Conservation (phyloP, 2,113 vertebrate species). For the Craseonycteris thonglongyai region DNA sequence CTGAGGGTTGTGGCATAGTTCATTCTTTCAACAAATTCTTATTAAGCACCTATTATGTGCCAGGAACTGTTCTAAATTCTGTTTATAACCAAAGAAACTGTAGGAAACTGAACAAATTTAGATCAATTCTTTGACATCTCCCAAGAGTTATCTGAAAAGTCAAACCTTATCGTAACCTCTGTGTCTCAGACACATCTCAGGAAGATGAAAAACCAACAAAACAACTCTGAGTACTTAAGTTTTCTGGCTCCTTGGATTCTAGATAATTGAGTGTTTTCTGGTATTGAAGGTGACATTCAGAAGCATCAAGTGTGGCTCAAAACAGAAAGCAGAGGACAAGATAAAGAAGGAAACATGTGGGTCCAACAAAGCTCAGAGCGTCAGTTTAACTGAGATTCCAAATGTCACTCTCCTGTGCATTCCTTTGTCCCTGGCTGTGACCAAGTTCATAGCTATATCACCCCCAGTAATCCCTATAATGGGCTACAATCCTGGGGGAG, state of each 20-base stretch:
- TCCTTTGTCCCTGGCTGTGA: slow-evolving; percentile 14
- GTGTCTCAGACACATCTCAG: background rate
- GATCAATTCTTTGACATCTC: background rate
- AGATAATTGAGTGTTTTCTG: background rate
- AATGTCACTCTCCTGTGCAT: background rate
- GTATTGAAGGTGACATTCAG: background rate
- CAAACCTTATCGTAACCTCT: background rate
- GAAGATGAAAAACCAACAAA: background rate
- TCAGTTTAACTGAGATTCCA: slow-evolving; percentile 3
- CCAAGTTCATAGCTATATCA: background rate
- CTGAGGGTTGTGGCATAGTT: background rate
- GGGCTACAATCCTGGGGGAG: background rate
- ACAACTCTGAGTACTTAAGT: background rate
- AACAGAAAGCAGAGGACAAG: background rate
- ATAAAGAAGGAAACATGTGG: background rate
- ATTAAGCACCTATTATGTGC: background rate
- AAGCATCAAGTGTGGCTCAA: background rate
- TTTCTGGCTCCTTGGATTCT: background rate
- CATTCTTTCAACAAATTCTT: background rate
- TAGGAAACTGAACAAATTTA: background rate
- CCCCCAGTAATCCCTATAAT: background rate
- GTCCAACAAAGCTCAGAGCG: background rate
- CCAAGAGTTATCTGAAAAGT: background rate
- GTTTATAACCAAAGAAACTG: background rate
- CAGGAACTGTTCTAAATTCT: background rate